Evolutionary conservation across 53 echinoderm and acorn worm genomes (phyloP).

Genomic region (Antedon mediterranea): DNA sequence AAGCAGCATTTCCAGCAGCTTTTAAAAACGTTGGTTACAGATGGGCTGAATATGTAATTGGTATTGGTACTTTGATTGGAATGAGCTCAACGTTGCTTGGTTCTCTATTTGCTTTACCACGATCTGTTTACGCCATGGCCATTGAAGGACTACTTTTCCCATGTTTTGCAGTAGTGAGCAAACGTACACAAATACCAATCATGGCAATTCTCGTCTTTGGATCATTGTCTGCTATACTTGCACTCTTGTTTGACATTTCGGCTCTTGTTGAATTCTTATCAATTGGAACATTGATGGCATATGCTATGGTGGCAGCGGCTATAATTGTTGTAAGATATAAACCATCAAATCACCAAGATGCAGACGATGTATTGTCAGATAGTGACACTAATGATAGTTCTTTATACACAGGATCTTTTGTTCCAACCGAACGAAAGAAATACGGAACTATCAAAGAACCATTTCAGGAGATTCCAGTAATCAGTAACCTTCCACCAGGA

Average conservation of each 20-base stretch:
- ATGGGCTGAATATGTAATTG: constrained; percentile 53
- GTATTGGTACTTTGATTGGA: constrained; percentile 38
- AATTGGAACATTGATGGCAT: constrained; percentile 48
- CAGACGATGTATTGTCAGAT: too few relatives aligned
- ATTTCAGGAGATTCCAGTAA: constrained; percentile 5
- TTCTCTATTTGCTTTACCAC: constrained; percentile 39
- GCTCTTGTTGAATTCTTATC: constrained; percentile 54
- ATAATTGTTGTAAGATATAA: constrained; percentile 39
- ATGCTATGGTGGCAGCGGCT: constrained; percentile 38
- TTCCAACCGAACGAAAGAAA: too few relatives aligned
- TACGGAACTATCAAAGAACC: constrained; percentile 8
- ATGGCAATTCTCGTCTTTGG: constrained; percentile 39
- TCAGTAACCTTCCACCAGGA: constrained; percentile 17
- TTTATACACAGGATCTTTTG: too few relatives aligned
- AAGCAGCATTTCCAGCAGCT: constrained; percentile 39
- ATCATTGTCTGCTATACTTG: constrained; percentile 24
- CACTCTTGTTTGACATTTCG: constrained; percentile 33
- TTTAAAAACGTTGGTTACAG: constrained; percentile 21
- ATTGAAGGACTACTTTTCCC: constrained; percentile 50
- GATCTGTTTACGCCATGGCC: constrained; percentile 67
- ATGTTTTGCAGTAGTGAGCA: constrained; percentile 24
- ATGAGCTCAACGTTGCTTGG: constrained; percentile 33
- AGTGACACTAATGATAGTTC: too few relatives aligned
- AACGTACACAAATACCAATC: constrained; percentile 44
- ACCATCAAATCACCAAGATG: neutral